phyloP scores from a whole-genome alignment of 2,797 vertebrate genomes.

The Acanthurus tractus region DNA sequence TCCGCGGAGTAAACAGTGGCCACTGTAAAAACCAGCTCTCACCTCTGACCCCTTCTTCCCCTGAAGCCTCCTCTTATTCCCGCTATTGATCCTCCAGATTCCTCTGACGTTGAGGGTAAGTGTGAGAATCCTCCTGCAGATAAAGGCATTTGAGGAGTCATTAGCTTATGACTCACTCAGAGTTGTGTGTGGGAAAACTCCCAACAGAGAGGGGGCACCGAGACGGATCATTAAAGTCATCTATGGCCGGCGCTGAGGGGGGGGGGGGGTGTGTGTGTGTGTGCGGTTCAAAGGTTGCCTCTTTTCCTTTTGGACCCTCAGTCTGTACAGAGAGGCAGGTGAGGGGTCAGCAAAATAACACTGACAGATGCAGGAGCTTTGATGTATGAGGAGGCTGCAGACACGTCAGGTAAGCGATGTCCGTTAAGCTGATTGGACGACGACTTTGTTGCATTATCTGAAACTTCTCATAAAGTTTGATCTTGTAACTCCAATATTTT shows the following conservation, averaged over 20 bases:
- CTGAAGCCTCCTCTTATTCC: slow-evolving; percentile 52
- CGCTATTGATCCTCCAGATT: slow-evolving; percentile 79
- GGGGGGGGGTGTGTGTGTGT: too few relatives aligned
- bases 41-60: slow-evolving; percentile 76
- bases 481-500: not conserved
- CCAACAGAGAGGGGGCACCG: slow-evolving; percentile 32
- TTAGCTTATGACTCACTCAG: slow-evolving; percentile 49
- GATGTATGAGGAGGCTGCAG: slow-evolving; percentile 34
- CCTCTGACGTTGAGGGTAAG: slow-evolving; percentile 72
- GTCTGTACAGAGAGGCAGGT: slow-evolving; percentile 26
- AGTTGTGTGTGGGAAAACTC: slow-evolving; percentile 35
- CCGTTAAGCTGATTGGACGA: slow-evolving; percentile 23
- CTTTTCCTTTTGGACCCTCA: slow-evolving; percentile 30
- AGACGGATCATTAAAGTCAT: slow-evolving; percentile 63
- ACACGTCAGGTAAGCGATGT: slow-evolving; percentile 64
- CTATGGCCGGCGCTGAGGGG: not conserved
- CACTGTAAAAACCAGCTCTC: slow-evolving; percentile 58
- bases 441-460: not conserved
- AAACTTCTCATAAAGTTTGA: not conserved
- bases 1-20: slow-evolving; percentile 65
- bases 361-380: slow-evolving; percentile 38
- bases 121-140: slow-evolving; percentile 76
- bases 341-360: slow-evolving; percentile 41
- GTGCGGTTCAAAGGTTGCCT: slow-evolving; percentile 61
- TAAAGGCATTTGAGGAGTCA: slow-evolving; percentile 71